A percentile compares a stretch with the other conserved stretches of the same genome.
phyloP scores from a whole-genome alignment of 92 coral and sea anemone genomes.

The Epizoanthus scotinus region DNA sequence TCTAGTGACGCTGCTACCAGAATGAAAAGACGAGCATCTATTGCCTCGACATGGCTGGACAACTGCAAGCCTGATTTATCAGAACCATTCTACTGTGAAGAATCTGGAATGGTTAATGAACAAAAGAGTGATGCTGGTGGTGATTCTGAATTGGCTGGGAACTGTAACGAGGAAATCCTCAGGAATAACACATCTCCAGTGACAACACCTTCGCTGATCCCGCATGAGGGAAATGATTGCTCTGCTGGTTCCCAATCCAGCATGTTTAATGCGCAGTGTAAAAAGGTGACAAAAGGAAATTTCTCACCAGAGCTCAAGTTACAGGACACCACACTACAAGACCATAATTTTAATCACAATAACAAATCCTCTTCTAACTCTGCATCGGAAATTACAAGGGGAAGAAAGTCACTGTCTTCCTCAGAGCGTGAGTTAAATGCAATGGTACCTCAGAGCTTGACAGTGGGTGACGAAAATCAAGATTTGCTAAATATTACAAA shows the following conservation, averaged over 20 bases:
- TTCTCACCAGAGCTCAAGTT: not conserved
- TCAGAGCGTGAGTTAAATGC: not conserved
- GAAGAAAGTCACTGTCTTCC: not conserved
- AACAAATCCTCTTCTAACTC: not conserved
- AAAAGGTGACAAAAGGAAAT: not conserved
- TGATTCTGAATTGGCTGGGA: not conserved
- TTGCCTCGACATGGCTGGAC: slow-evolving; percentile 71
- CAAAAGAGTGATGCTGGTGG: not conserved
- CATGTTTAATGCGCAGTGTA: not conserved
- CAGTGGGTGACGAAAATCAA: not conserved
- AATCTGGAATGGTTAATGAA: not conserved
- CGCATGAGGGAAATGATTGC: not conserved
- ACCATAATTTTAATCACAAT: not conserved
- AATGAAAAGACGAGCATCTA: slow-evolving; percentile 56
- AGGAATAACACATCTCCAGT: not conserved
- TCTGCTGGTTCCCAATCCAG: not conserved
- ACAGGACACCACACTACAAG: not conserved
- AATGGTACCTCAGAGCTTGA: too few relatives aligned
- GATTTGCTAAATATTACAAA: not conserved
- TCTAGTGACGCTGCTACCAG: slow-evolving; percentile 24
- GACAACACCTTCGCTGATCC: not conserved
- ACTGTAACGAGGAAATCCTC: not conserved
- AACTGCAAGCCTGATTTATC: slow-evolving; percentile 60
- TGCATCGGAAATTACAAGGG: not conserved
- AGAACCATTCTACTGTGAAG: not conserved